Percentiles rank a stretch among this genome's conserved stretches.
These are phyloP conservation scores for Rhamnusium bicolor DNA, from an alignment of 2,888 invertebrate species.

Conservation along the genomic window DNA sequence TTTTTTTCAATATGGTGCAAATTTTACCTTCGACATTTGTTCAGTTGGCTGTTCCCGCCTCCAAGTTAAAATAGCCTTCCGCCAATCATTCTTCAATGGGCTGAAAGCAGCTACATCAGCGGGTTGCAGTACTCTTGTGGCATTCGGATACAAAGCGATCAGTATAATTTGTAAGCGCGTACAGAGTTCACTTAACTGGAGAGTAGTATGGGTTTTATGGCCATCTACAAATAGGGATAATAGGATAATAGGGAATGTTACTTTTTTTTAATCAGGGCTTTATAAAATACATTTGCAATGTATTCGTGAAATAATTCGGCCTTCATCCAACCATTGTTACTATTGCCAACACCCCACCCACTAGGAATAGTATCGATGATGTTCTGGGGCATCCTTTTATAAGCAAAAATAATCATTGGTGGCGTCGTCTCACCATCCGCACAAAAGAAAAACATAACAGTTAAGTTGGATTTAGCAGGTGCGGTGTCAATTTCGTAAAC, in stretches of 20 bases:
- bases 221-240: not conserved
- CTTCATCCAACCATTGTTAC: not conserved
- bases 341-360: not conserved
- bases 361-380: not conserved
- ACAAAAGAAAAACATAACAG: not conserved
- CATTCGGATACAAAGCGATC: not conserved
- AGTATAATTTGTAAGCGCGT: not conserved
- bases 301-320: not conserved
- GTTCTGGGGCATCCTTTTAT: not conserved
- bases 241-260: too few species aligned
- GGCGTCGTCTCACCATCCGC: too few species aligned
- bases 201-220: not conserved
- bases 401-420: not conserved
- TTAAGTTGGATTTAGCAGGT: not conserved
- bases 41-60: too few species aligned
- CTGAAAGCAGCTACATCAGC: not conserved
- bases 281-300: not conserved
- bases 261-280: too few species aligned
- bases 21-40: not conserved
- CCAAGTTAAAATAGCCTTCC: not conserved
- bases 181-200: not conserved
- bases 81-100: not conserved
- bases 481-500: not conserved
- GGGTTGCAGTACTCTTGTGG: not conserved
- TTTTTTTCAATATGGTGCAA: not conserved